phyloP scores from a whole-genome alignment of 2,113 vertebrate species.

The Thomomys bottae region DNA sequence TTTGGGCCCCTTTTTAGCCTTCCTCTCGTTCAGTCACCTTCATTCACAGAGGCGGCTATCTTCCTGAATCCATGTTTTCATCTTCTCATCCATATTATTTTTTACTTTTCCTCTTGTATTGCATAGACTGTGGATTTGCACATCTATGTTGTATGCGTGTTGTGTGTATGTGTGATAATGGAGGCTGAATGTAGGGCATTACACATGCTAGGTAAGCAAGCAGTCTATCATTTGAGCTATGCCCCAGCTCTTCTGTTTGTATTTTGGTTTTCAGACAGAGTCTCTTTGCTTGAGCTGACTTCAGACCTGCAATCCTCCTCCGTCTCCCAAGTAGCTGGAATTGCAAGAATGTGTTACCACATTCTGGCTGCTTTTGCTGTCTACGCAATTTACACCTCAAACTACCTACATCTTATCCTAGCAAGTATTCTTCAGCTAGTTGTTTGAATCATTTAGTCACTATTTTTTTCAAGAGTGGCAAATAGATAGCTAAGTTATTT shows the following conservation, averaged over 20 bases:
- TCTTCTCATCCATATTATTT: not conserved
- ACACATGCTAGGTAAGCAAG: too few species aligned
- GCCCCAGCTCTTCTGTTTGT: too few species aligned
- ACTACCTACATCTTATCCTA: not conserved
- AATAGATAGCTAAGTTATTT: not conserved
- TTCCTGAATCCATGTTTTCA: not conserved
- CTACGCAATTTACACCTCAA: not conserved
- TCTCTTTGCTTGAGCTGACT: too few species aligned
- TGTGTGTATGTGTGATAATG: not conserved
- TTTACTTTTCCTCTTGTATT: not conserved
- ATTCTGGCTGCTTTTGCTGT: not conserved
- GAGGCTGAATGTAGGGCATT: too few species aligned
- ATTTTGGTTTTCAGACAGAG: too few species aligned
- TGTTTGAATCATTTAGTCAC: not conserved
- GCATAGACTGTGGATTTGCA: not conserved
- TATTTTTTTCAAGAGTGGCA: conserved; percentile 14
- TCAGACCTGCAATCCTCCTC: too few species aligned
- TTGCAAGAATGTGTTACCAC: too few species aligned
- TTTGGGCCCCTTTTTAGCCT: not conserved
- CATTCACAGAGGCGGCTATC: not conserved
- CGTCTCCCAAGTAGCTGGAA: too few species aligned
- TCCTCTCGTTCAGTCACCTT: not conserved
- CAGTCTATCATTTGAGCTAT: too few species aligned
- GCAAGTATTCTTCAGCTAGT: not conserved
- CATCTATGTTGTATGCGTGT: not conserved